These are phyloP conservation scores for Rhodeus uyekii DNA, from an alignment of 2,797 vertebrate species.

Conservation along the genomic window DNA sequence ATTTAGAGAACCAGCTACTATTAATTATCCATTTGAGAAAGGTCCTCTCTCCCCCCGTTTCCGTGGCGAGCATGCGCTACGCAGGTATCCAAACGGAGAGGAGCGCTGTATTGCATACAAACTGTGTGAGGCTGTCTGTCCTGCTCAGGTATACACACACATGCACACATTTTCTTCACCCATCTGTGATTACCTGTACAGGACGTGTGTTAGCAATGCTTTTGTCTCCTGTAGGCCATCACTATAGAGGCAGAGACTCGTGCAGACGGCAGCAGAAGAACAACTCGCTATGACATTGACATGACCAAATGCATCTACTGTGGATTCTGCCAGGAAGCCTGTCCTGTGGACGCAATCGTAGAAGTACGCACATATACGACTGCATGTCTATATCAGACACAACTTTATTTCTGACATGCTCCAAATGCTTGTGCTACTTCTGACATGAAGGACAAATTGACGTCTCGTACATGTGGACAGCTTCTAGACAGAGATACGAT, in stretches of 20 bases:
- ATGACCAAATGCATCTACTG: slow-evolving; percentile 97
- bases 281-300: slow-evolving; percentile 91
- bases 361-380: slow-evolving; percentile 72
- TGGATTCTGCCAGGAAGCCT: slow-evolving; percentile 93
- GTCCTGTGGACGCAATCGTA: slow-evolving; percentile 90
- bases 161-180: background rate
- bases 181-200: background rate
- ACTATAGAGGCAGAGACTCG: slow-evolving; percentile 88
- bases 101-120: slow-evolving; percentile 95
- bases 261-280: slow-evolving; percentile 85
- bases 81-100: slow-evolving; percentile 89
- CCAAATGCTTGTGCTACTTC: too few relatives aligned
- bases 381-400: background rate
- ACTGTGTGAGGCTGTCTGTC: slow-evolving; percentile 91
- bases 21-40: slow-evolving; percentile 96
- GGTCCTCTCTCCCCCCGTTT: slow-evolving; percentile 91
- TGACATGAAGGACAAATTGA: background rate
- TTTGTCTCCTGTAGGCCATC: slow-evolving; percentile 78
- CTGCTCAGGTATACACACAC: slow-evolving; percentile 82
- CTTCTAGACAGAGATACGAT: too few relatives aligned
- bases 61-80: slow-evolving; percentile 88
- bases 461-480: too few relatives aligned
- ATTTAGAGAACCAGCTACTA: slow-evolving; percentile 91
- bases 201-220: slow-evolving; percentile 12
- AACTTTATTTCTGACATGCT: background rate